Conservation (phyloP, 1,140 invertebrate species). For the Aphelinus certus region DNA sequence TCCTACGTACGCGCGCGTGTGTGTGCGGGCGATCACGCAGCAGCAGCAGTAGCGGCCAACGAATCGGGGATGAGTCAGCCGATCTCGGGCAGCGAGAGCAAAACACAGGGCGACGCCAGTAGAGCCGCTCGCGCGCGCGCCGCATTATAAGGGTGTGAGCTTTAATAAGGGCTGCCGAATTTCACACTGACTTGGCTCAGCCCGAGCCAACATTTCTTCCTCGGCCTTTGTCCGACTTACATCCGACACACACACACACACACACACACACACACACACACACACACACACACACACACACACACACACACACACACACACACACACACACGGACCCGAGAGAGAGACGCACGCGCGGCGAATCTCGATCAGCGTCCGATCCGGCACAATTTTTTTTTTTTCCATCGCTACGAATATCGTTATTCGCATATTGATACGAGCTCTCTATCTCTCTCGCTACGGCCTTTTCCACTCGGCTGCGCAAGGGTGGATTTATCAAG, state of each 20-base stretch:
- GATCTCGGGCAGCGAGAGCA: conserved; percentile 39
- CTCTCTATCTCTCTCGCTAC: too few species aligned
- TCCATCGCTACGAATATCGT: neutral
- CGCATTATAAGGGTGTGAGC: conserved; percentile 52
- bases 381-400: neutral
- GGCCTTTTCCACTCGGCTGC: too few species aligned
- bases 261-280: too few species aligned
- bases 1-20: neutral
- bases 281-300: too few species aligned
- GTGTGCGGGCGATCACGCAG: neutral
- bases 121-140: conserved; percentile 2
- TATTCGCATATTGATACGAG: conserved; percentile 6
- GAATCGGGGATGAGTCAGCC: conserved; percentile 59
- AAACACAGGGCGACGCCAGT: conserved; percentile 41
- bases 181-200: conserved; percentile 62
- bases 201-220: neutral
- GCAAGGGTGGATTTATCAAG: too few species aligned
- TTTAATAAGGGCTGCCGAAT: conserved; percentile 65
- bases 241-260: neutral
- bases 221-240: neutral
- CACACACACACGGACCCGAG: neutral
- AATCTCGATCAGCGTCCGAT: conserved; percentile 22
- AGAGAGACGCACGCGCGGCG: neutral
- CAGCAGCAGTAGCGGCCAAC: too few species aligned
- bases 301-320: neutral